Evolutionary conservation across 1,140 invertebrate species (phyloP).

Genomic region (Trachelipus rathkii): DNA sequence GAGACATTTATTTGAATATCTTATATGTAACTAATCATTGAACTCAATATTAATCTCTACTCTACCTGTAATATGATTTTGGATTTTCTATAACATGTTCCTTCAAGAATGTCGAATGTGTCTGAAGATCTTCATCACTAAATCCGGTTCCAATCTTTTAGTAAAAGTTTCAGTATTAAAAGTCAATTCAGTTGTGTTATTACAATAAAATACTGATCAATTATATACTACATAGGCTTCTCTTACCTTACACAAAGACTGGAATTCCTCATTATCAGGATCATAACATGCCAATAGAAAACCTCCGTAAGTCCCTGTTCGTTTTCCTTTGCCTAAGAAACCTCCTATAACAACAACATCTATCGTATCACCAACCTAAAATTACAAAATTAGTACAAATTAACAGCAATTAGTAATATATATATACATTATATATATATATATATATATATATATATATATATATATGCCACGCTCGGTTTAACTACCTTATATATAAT

Average conservation of each 20-base stretch:
- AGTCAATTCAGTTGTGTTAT: neutral
- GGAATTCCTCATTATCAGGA: slow-evolving; percentile 85
- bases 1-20: too few species aligned
- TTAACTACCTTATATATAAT: too few species aligned
- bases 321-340: slow-evolving; percentile 88
- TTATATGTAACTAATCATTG: too few species aligned
- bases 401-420: too few species aligned
- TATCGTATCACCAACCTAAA: slow-evolving; percentile 51
- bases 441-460: too few species aligned
- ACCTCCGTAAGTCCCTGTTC: slow-evolving; percentile 90
- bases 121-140: slow-evolving; percentile 80
- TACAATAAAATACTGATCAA: slow-evolving; percentile 14
- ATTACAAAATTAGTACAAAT: too few species aligned
- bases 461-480: too few species aligned
- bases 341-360: slow-evolving; percentile 89
- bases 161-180: neutral
- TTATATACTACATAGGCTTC: neutral
- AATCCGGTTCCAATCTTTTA: slow-evolving; percentile 94
- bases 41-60: slow-evolving; percentile 49
- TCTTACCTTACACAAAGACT: slow-evolving; percentile 79
- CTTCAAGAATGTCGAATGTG: slow-evolving; percentile 63
- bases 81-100: slow-evolving; percentile 68
- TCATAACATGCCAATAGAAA: slow-evolving; percentile 97
- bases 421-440: too few species aligned
- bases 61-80: slow-evolving; percentile 82